Percentiles rank a stretch among this genome's conserved stretches.
Conservation (phyloP, 2,113 vertebrate species). For the Ictalurus punctatus region DNA sequence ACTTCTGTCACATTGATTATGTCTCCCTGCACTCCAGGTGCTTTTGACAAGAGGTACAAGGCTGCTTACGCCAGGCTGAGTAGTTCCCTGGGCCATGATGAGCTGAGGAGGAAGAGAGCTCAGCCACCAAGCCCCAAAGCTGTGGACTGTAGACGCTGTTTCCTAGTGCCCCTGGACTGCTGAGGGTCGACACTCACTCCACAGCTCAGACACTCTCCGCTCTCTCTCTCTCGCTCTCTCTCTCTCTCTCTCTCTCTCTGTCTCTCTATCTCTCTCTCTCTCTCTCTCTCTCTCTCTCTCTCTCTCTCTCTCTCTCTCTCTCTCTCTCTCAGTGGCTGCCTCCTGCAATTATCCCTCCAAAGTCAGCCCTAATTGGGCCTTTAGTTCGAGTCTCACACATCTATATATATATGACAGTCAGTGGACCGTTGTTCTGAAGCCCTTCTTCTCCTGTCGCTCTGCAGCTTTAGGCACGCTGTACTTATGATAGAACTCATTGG, state of each 20-base stretch:
- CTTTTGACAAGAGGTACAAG: constrained; percentile 90
- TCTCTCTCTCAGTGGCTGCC: not conserved
- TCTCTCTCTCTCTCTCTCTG: not conserved
- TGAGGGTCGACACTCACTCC: constrained; percentile 55
- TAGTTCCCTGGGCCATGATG: constrained; percentile 78
- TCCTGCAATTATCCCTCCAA: not conserved
- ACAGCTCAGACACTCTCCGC: not conserved
- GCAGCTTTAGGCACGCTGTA: not conserved
- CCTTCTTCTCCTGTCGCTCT: not conserved
- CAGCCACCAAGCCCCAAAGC: constrained; percentile 85
- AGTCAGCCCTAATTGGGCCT: not conserved
- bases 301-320: not conserved
- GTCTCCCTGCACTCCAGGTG: constrained; percentile 63
- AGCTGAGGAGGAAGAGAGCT: constrained; percentile 75
- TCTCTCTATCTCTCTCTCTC: not conserved
- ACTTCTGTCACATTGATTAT: not conserved
- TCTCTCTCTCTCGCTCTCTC: not conserved
- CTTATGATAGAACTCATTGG: not conserved
- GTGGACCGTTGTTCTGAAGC: not conserved
- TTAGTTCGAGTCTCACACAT: not conserved
- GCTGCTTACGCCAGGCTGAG: constrained; percentile 77
- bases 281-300: no score
- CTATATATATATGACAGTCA: not conserved
- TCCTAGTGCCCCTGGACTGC: constrained; percentile 84
- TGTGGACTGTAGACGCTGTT: constrained; percentile 85